These are phyloP conservation scores for Cuniculus paca DNA, from an alignment of 2,797 vertebrate genomes.

Conservation along the genomic window DNA sequence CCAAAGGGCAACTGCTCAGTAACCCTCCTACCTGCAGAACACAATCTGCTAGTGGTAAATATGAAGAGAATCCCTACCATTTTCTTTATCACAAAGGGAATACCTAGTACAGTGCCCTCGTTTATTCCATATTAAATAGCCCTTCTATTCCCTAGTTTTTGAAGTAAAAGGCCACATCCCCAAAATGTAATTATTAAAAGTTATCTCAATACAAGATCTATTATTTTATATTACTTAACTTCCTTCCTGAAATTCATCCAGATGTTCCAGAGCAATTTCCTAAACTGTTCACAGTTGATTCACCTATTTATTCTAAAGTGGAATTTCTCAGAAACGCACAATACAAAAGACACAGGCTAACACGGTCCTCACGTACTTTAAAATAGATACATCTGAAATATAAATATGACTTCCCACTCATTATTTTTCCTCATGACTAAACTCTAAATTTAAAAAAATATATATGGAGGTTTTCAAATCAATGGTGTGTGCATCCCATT, in stretches of 20 bases:
- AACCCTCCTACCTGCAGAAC: neutral
- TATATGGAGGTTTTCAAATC: slow-evolving; percentile 43
- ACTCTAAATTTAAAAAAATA: neutral
- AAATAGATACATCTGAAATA: slow-evolving; percentile 34
- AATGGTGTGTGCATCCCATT: neutral
- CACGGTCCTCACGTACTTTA: neutral
- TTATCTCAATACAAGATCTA: neutral
- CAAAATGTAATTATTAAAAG: slow-evolving; percentile 14
- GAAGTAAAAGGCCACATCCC: neutral
- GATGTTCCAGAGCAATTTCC: neutral
- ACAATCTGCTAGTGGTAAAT: neutral
- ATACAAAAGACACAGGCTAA: slow-evolving; percentile 16
- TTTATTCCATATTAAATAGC: slow-evolving; percentile 48
- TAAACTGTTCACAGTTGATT: neutral
- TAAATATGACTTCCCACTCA: slow-evolving; percentile 45
- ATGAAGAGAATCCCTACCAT: neutral
- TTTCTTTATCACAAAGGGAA: neutral
- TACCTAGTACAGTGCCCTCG: neutral
- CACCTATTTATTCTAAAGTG: neutral
- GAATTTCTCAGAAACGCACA: slow-evolving; percentile 34
- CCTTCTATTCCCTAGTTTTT: neutral
- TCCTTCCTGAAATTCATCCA: neutral
- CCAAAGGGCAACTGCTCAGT: neutral
- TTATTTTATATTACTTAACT: neutral
- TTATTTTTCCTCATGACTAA: slow-evolving; percentile 52